Base-by-base conservation (phyloP, 2,888 invertebrate genomes). In the Oxyteleia sp. region DNA sequence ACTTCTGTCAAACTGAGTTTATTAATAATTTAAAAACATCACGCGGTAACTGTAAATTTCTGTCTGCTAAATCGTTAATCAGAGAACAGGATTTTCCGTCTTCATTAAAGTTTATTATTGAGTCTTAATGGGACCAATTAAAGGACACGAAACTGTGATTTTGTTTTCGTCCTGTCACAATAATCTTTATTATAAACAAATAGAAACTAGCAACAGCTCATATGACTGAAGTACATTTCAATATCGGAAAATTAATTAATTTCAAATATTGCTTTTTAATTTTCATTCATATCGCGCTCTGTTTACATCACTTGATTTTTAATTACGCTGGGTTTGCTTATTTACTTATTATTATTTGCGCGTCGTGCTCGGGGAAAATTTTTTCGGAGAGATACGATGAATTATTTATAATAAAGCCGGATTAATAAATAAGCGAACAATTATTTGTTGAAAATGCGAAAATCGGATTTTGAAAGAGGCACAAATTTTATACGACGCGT, bases 261-360 rank as follows among this genome's bases (percentile, higher is more conserved):
- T 72, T 61, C 51, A 72, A 72, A 72, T 72, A 72, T 51, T 72
- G 61, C 43, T 51, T 61, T 72, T 72, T 61, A 51, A 72, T 72
- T 72, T 61, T 61, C 51, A 32, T 41, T 43, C 41, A 23, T 26
- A 41, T 61, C 13, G 18, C 35, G 13, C 35, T 57, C 4, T 59
- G n/a, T 71, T 59, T 71, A 23, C 71, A 38, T 53, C 10, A 26
- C 59, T 59, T 45, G 32, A 53, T 55, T 32, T 69, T 59, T 51
- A 16, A 51, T 72, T 41, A 61, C 61, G 15, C n/a, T 8, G 23
- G 8, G 32, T 15, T 69, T 57, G 20, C 23, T 57, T 57, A 53
- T 51, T 66, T 51, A 43, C 41, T 32, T 35, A 55, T 55, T 35
- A 55, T 55, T 55, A 16, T 11, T 35, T 18, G 10, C 8, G 45